These are phyloP conservation scores for Carettochelys insculpta DNA, from an alignment of 2,113 vertebrate species.

Conservation along the genomic window DNA sequence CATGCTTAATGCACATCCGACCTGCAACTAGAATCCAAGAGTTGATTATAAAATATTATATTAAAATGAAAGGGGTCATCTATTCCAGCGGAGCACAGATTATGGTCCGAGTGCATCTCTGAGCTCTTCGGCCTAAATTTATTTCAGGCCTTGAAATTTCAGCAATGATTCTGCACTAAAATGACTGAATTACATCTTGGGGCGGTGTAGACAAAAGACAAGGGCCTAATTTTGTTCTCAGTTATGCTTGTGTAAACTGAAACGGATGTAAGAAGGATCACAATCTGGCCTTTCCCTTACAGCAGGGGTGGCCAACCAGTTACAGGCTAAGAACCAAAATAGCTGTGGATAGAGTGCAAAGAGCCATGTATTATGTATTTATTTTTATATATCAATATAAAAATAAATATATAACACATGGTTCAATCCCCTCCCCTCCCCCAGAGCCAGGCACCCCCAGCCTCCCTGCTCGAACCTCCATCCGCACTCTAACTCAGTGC, in stretches of 20 bases:
- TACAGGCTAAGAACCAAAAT: no score
- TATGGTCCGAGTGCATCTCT: neutral
- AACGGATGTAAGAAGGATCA: neutral
- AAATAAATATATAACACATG: no score
- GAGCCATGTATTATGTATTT: no score
- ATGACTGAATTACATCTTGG: neutral
- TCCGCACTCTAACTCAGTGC: no score
- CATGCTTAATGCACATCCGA: rapidly evolving
- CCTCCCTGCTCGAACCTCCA: no score
- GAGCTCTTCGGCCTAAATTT: neutral
- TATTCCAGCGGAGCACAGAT: neutral
- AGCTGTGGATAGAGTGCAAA: no score
- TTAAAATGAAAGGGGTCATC: neutral
- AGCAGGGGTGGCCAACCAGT: no score
- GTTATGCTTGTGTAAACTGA: neutral
- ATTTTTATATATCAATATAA: no score
- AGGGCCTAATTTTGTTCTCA: neutral
- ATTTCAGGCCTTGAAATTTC: neutral
- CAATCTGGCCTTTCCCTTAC: neutral
- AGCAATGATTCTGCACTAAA: neutral
- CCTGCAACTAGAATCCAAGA: neutral
- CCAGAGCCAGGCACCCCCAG: no score
- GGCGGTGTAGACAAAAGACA: neutral
- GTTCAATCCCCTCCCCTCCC: no score
- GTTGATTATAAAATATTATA: neutral